phyloP scores from a whole-genome alignment of 2,113 vertebrate genomes.

The Isurus oxyrinchus region DNA sequence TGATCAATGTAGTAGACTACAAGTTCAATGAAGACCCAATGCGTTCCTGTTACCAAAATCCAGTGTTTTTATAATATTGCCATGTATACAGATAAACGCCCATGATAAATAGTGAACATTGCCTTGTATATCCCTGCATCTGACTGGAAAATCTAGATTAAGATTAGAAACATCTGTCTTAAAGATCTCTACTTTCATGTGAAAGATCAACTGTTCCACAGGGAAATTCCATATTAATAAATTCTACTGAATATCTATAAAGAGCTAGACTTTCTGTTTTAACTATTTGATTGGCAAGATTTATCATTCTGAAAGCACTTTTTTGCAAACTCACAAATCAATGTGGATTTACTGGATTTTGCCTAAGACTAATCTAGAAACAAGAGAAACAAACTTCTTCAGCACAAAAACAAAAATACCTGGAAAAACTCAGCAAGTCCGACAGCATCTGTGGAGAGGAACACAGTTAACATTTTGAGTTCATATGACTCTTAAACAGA shows the following conservation, averaged over 20 bases:
- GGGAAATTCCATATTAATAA: not conserved
- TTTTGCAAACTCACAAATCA: not conserved
- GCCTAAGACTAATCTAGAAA: not conserved
- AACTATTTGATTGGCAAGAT: not conserved
- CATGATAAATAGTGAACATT: not conserved
- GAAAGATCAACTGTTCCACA: not conserved
- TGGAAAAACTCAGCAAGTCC: too few relatives aligned
- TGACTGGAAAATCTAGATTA: not conserved
- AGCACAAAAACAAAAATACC: too few relatives aligned
- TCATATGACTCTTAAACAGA: too few relatives aligned
- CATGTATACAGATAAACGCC: too few relatives aligned
- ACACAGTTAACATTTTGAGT: too few relatives aligned
- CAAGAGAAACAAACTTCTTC: not conserved
- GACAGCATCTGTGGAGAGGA: too few relatives aligned
- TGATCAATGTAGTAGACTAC: too few relatives aligned
- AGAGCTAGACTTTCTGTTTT: not conserved
- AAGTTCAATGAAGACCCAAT: too few relatives aligned
- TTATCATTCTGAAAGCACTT: not conserved
- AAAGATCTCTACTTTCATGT: not conserved
- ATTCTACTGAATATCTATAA: not conserved
- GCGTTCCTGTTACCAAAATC: too few relatives aligned
- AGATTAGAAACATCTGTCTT: not conserved
- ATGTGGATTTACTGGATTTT: not conserved
- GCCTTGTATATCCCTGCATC: not conserved
- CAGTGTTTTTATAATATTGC: too few relatives aligned